Base-by-base conservation (phyloP, 2,113 vertebrate genomes). In the Crotalus viridis region DNA sequence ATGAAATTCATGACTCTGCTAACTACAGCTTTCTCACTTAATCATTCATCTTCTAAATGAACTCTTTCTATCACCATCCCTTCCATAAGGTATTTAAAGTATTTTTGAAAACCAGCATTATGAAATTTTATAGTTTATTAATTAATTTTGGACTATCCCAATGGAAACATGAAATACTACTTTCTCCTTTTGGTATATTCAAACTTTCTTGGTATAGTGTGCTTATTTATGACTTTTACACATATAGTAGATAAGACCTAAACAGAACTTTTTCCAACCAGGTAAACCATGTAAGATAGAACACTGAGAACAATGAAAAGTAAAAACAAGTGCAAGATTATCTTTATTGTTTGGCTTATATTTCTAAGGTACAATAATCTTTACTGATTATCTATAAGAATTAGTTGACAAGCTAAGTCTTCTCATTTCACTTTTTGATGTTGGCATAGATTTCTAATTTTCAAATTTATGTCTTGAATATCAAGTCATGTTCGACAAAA, bases 71-170 rank as follows among this genome's bases (percentile, higher is more conserved):
- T 33, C 12, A 69, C 2, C 13, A 12, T 69, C 8, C 91, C 56
- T 81, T 26, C 55, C 91, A 86, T 33, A 91, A 96, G 56, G n/a
- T 92, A 89, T 93, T 43, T 1, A 89, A 92, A 0, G 81, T 52
- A 95, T 86, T 24, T 92, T 95, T 95, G 89, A 90, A 96, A 94
- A 94, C 13, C 0, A 95, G 89, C 33, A 64, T 93, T 93, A 87
- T 0, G 1, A 91, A 91, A 94, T 96, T 95, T 96, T 90, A 96
- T 87, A 94, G 90, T 96, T 95, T 85, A 87, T 22, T 10, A 93
- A 26, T 19, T 61, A 94, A 74, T 81, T 15, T 69, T 93, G 56
- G 24, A 81, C 93, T 24, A 74, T n/a, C 28, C n/a, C 56, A 46
- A 10, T 89, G 59, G 86, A 39, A 94, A 94, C n/a, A 89, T 87